Evolutionary conservation across 2,797 vertebrate species (phyloP), one percentile per base, ranked within the genome.

Genomic region (Oreonectes daqikongensis): DNA sequence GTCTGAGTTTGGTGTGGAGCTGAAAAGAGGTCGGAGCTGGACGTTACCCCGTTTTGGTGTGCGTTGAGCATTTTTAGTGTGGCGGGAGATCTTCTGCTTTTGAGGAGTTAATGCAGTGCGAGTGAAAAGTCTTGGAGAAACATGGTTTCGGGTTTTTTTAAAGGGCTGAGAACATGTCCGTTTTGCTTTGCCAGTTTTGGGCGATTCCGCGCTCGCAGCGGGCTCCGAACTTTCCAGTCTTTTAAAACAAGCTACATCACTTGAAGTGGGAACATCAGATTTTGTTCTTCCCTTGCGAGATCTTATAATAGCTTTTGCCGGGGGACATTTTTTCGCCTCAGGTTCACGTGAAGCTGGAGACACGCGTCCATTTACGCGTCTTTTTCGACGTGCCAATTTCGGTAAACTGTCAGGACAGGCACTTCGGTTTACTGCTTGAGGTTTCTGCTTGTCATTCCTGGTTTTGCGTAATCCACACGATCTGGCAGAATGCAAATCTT

Each of bases 211-310:
- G 11, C 8, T 5, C 10, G 24, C 53, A 48, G n/a, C n/a, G 22
- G 65, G 22, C 8, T 18, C 40, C 40, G 55, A 26, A 61, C 48
- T 66, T 15, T 67, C 71, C 42, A 35, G 12, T 50, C 30, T 8
- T 1, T 77, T 32, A 52, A 40, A 32, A 26, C 26, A n/a, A 38
- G 32, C 61, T 18, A 48, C 44, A 24, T 48, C 20, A 7, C 14
- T 14, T 15, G 18, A 5, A 1, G 55, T 30, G 55, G 24, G 22
- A 44, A 20, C 46, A 2, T 22, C 77, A 28, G 20, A 70, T 14
- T 40, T 79, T 22, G 22, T 81, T 52, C 67, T 75, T 75, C 61
- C 59, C 26, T 28, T 79, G 1, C 15, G n/a, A 20, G 32, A 28
- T 9, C 3, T 72, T 52, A 65, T 75, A 0, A 1, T 7, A 15